Percentiles rank a stretch among this genome's conserved stretches.
Conservation (phyloP, 2,888 invertebrate genomes). For the Lepidocyrtinus sp. region DNA sequence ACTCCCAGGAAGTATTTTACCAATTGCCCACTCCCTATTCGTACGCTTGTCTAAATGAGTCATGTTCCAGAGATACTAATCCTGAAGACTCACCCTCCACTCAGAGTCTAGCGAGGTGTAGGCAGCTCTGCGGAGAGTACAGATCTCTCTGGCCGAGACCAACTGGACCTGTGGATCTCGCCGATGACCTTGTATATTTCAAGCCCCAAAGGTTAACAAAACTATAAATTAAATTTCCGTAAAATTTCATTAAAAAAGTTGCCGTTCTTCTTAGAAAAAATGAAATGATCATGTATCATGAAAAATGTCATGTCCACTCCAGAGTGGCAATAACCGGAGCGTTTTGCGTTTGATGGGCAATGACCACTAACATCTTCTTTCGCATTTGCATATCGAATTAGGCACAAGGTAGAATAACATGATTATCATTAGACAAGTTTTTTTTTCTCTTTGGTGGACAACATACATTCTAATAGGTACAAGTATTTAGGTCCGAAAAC, state of each 20-base stretch:
- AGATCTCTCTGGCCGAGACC: conserved; percentile 83
- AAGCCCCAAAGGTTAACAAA: conserved; percentile 68
- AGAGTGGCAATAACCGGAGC: conserved; percentile 58
- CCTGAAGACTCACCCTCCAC: conserved; percentile 69
- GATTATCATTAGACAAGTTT: conserved; percentile 26
- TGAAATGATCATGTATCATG: too few species aligned
- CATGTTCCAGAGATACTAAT: conserved; percentile 68
- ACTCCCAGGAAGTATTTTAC: conserved; percentile 67
- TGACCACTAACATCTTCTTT: conserved; percentile 35
- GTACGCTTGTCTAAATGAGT: conserved; percentile 69
- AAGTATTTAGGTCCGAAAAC: too few species aligned
- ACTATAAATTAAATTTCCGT: too few species aligned
- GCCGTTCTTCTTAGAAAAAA: too few species aligned
- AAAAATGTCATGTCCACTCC: conserved; percentile 27
- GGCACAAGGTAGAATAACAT: conserved; percentile 26
- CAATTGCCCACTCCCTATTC: conserved; percentile 69
- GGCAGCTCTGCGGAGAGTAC: conserved; percentile 80
- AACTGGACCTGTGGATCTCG: conserved; percentile 72
- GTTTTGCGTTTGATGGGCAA: conserved; percentile 55
- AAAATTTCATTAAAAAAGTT: conserved; percentile 26
- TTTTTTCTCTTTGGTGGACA: neutral
- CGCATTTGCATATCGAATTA: conserved; percentile 53
- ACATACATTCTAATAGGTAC: too few species aligned
- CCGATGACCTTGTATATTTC: conserved; percentile 69
- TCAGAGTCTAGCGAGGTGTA: conserved; percentile 77